Percentiles rank a stretch among this genome's conserved stretches.
These are phyloP conservation scores for Lepidocyrtinus sp. DNA, from an alignment of 2,888 invertebrate species.

Conservation along the genomic window DNA sequence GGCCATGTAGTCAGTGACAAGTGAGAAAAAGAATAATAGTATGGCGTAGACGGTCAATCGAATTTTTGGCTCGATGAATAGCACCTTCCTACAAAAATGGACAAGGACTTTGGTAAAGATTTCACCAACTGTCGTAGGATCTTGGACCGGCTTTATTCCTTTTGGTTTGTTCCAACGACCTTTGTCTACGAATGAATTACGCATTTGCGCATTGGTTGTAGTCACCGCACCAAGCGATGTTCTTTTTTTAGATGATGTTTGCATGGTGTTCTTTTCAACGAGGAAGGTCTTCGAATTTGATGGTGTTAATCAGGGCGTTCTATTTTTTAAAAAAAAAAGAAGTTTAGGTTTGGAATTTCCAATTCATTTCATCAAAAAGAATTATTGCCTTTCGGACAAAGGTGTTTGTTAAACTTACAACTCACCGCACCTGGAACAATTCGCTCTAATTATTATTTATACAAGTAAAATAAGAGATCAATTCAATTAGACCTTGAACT, in stretches of 20 bases:
- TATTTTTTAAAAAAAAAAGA: no score
- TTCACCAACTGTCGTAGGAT: slow-evolving; percentile 86
- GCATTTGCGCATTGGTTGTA: slow-evolving; percentile 22
- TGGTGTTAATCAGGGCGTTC: background rate
- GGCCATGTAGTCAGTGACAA: slow-evolving; percentile 86
- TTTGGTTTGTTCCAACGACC: slow-evolving; percentile 63
- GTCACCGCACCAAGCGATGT: slow-evolving; percentile 8
- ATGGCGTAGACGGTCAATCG: slow-evolving; percentile 90
- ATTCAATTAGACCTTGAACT: no score
- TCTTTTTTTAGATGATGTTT: slow-evolving; percentile 32
- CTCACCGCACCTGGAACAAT: no score
- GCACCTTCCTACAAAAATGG: slow-evolving; percentile 88
- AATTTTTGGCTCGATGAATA: slow-evolving; percentile 88
- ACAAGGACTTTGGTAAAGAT: slow-evolving; percentile 86
- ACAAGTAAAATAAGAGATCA: no score
- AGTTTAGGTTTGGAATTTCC: no score
- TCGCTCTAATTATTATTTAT: no score
- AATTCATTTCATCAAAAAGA: no score
- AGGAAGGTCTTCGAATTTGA: no score
- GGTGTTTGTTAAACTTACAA: no score
- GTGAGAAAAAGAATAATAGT: slow-evolving; percentile 85
- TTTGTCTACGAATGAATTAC: slow-evolving; percentile 56
- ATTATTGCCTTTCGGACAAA: no score
- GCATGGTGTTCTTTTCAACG: no score
- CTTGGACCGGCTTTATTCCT: slow-evolving; percentile 79